Base-by-base conservation (phyloP, 1,140 invertebrate species). In the Drosophila neocordata region DNA sequence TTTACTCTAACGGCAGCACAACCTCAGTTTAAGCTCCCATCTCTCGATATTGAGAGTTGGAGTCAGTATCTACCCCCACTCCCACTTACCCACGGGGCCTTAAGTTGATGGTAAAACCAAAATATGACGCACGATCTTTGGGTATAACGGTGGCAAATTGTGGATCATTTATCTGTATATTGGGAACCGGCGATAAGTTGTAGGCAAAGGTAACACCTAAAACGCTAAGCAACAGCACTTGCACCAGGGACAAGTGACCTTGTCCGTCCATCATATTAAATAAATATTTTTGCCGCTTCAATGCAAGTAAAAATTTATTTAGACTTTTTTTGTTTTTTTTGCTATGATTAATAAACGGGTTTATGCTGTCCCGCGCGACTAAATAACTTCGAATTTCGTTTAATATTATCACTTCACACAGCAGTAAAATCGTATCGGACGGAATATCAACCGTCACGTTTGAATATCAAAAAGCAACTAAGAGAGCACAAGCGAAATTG, bases 71-170 rank as follows among this genome's bases (percentile, higher is more conserved):
- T 57, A 20, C 11, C 13, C 58, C n/a, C 38, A 18, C 37, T 9
- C 18, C 18, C 51, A 56, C 87, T 91, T 79, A 91, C 90, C 90
- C 87, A 56, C 77, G 73, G 27, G 74, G 74, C 61, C 90, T 74
- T 59, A 91, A 60, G 55, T 65, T 90, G 66, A 91, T 74, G 34
- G 65, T 85, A 59, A 73, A 92, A 57, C 91, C 91, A 62, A 92
- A 92, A 75, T 92, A 92, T 79, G 91, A 92, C 63, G 85, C 81
- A 73, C 81, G 80, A 57, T 73, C 68, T 79, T 92, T 91, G 22
- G 89, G 80, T 65, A 90, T 44, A n/a, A 5, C 60, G n/a, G 79
- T 82, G 11, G 60, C 64, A 11, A 82, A 69, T 59, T 80, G 71
- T 38, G 91, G 91, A 65, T 92, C 90, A 57, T 44, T 61, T 56